A percentile compares a stretch with the other conserved stretches of the same genome.
These are phyloP conservation scores for Oryctes rhinoceros DNA, from an alignment of 1,140 invertebrate genomes.

Conservation along the genomic window DNA sequence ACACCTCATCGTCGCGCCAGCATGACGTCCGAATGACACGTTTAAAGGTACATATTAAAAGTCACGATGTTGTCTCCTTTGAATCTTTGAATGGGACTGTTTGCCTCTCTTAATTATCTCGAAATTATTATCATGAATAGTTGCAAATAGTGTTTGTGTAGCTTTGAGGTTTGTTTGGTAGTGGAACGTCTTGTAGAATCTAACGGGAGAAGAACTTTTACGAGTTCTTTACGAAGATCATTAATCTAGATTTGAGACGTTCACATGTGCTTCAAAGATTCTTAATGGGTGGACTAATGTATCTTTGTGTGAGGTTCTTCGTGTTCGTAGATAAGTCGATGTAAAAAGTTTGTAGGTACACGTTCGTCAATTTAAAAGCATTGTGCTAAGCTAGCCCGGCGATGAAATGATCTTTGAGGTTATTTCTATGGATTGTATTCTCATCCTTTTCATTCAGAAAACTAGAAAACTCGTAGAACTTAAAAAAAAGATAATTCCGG, in stretches of 20 bases:
- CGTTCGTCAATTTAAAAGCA: neutral
- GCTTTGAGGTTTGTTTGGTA: neutral
- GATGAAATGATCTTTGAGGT: neutral
- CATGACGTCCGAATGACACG: conserved; percentile 8
- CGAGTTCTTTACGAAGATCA: neutral
- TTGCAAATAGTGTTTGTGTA: conserved; percentile 41
- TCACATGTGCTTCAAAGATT: neutral
- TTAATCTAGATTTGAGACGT: conserved; percentile 27
- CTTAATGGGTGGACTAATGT: conserved; percentile 10
- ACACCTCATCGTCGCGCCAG: neutral
- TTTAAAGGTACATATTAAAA: conserved; percentile 37
- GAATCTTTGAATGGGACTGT: neutral
- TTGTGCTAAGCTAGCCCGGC: neutral
- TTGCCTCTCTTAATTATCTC: conserved; percentile 18
- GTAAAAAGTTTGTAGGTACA: neutral
- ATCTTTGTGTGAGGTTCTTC: neutral
- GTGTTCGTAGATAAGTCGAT: neutral
- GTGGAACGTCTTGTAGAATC: neutral
- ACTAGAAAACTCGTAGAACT: too few relatives aligned
- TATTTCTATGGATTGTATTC: too few relatives aligned
- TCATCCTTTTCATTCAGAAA: too few relatives aligned
- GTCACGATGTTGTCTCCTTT: neutral
- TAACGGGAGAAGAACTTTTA: neutral
- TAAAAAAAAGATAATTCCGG: too few relatives aligned
- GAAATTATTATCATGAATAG: conserved; percentile 35